Evolutionary conservation across 2,888 invertebrate species (phyloP).

Genomic region (Campoplex capitator): DNA sequence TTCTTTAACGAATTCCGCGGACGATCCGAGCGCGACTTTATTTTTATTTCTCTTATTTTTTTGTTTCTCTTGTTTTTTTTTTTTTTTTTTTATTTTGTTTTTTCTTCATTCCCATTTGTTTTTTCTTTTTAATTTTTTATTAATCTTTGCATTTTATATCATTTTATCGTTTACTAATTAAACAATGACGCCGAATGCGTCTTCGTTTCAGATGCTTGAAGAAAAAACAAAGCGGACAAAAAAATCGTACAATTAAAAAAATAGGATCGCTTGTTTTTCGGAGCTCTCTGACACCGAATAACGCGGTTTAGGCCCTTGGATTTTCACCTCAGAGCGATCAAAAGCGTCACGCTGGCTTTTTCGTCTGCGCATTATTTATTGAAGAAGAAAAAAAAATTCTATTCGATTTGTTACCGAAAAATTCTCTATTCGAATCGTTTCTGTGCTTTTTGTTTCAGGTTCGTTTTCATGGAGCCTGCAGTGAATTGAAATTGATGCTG

Average conservation of each 20-base stretch:
- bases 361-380: background rate
- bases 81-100: background rate
- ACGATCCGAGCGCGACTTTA: constrained; percentile 14
- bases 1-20: background rate
- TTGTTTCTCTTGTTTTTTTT: background rate
- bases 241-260: constrained; percentile 53
- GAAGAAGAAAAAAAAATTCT: background rate
- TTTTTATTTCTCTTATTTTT: background rate
- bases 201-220: constrained; percentile 39
- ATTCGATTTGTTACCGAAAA: background rate
- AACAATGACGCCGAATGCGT: constrained; percentile 30
- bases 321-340: background rate
- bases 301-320: constrained; percentile 10
- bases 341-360: background rate
- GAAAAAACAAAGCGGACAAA: constrained; percentile 30
- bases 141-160: constrained; percentile 1
- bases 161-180: background rate
- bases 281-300: constrained; percentile 37
- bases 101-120: background rate
- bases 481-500: too few relatives aligned
- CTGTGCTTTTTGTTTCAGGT: background rate
- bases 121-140: background rate
- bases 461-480: background rate
- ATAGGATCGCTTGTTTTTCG: constrained; percentile 58
- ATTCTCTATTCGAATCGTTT: background rate